A percentile compares a stretch with the other conserved stretches of the same genome.
Conservation (phyloP, 1,140 invertebrate species). For the Brachionus rubens region DNA sequence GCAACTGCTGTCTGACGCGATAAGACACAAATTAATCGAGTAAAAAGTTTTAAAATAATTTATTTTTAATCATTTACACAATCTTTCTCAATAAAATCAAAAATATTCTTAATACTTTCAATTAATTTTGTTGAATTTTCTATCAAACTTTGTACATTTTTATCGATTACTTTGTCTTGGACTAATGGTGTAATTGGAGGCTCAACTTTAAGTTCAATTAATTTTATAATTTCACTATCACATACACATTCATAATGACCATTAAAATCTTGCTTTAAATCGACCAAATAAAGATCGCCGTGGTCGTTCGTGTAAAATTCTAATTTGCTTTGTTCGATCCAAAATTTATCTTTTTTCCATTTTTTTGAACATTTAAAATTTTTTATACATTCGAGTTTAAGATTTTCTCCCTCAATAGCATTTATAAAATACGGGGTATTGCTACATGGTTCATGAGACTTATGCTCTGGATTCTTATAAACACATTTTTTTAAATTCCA, state of each 20-base stretch:
- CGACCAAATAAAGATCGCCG: background rate
- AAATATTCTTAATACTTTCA: too few relatives aligned
- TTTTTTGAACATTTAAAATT: background rate
- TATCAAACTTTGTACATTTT: too few relatives aligned
- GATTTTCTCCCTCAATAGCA: background rate
- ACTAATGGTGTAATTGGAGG: too few relatives aligned
- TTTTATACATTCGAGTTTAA: background rate
- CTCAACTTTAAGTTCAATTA: too few relatives aligned
- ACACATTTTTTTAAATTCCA: background rate
- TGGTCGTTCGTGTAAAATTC: background rate
- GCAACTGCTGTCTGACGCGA: too few relatives aligned
- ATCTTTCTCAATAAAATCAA: too few relatives aligned
- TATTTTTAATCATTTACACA: too few relatives aligned
- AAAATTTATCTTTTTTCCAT: slow-evolving; percentile 16
- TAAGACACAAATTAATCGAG: too few relatives aligned
- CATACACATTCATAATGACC: slow-evolving; percentile 1
- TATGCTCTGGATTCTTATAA: background rate
- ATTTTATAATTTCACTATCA: too few relatives aligned
- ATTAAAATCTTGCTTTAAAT: background rate
- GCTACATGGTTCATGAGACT: background rate
- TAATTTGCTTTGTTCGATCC: background rate
- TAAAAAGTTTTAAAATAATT: too few relatives aligned
- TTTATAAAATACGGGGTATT: background rate
- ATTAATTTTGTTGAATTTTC: too few relatives aligned
- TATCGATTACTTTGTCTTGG: too few relatives aligned